Evolutionary conservation across 2,113 vertebrate species (phyloP).

Genomic region (Elaphurus davidianus): DNA sequence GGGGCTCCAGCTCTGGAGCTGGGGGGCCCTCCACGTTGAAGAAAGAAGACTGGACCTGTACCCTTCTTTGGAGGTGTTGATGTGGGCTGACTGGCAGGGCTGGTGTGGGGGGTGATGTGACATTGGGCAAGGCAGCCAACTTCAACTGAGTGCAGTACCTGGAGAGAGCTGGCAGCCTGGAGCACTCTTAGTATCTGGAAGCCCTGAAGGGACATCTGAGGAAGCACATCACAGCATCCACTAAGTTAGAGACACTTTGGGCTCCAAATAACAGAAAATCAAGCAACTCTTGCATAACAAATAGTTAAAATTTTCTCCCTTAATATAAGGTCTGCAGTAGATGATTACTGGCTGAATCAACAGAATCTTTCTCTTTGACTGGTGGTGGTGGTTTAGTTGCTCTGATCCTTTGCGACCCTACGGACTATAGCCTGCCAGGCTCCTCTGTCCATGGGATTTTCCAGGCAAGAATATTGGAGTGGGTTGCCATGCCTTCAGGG

Average conservation of each 20-base stretch:
- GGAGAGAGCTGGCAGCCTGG: not conserved
- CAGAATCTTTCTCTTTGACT: not conserved
- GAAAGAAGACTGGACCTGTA: not conserved
- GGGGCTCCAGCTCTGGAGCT: not conserved
- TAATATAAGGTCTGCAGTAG: not conserved
- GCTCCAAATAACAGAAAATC: not conserved
- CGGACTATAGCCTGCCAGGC: not conserved
- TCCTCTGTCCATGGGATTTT: not conserved
- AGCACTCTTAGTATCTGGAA: not conserved
- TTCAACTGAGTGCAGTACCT: not conserved
- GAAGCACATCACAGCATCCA: not conserved
- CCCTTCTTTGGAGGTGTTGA: not conserved
- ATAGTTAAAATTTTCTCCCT: not conserved
- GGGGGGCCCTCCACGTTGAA: not conserved
- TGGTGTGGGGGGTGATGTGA: not conserved
- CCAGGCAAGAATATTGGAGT: not conserved
- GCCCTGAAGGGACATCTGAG: not conserved
- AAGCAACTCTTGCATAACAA: slow-evolving; percentile 7
- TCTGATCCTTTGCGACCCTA: not conserved
- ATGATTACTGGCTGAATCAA: not conserved
- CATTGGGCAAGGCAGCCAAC: not conserved
- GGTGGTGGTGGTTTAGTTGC: not conserved
- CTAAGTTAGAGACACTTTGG: not conserved
- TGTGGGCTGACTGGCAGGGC: not conserved
- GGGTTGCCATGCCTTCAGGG: not conserved